phyloP scores from a whole-genome alignment of 2,888 invertebrate species.

The Polylopha cassiicola region DNA sequence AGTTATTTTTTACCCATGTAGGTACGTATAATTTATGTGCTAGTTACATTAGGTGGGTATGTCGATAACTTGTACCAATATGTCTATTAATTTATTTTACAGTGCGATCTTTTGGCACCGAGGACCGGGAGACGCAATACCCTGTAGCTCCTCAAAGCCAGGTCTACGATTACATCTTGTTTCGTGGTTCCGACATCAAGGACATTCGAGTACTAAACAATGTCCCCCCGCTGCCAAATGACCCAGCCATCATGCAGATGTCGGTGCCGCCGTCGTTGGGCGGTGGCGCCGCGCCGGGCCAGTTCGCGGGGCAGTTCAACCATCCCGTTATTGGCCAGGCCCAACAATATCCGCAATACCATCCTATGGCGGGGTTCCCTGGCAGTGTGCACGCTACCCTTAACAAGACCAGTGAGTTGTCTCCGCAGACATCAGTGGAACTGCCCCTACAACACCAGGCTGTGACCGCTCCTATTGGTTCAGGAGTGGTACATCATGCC shows the following conservation, averaged over 20 bases:
- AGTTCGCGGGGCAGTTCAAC: constrained; percentile 79
- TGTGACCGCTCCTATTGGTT: constrained; percentile 63
- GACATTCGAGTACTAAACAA: constrained; percentile 97
- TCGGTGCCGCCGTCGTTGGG: constrained; percentile 85
- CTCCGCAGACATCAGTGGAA: constrained; percentile 65
- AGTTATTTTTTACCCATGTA: no score
- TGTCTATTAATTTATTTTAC: constrained; percentile 46
- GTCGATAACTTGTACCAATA: no score
- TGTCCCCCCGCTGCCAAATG: constrained; percentile 91
- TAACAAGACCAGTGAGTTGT: constrained; percentile 76
- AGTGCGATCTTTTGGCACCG: constrained; percentile 99
- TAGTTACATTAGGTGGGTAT: no score
- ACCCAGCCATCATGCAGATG: constrained; percentile 98
- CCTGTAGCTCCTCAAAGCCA: constrained; percentile 98
- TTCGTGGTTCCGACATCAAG: constrained; percentile 98
- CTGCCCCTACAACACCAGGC: constrained; percentile 54
- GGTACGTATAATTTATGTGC: no score
- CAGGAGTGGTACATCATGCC: constrained; percentile 64
- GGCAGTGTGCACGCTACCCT: constrained; percentile 64
- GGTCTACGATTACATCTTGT: constrained; percentile 98
- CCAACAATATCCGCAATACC: constrained; percentile 67
- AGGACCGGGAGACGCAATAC: constrained; percentile 96
- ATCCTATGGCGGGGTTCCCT: constrained; percentile 73
- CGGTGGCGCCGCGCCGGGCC: constrained; percentile 77
- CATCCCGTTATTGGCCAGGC: constrained; percentile 83